Base-by-base conservation (phyloP, 2,888 invertebrate species). In the Cephonodes hylas region DNA sequence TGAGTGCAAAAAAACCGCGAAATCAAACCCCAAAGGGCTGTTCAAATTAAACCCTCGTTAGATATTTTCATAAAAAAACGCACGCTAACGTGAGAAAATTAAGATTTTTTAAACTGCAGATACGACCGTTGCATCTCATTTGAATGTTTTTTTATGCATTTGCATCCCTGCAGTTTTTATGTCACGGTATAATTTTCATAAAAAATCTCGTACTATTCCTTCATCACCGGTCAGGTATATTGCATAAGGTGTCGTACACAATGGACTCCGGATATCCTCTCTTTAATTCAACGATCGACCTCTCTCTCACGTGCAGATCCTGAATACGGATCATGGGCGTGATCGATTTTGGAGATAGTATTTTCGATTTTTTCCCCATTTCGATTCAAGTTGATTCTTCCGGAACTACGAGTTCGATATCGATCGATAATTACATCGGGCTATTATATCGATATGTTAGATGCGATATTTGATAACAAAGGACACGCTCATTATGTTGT, bases 1-100 rank as follows among this genome's bases (percentile, higher is more conserved):
- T 59, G 70, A 73, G 69, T 72, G 58, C 38, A 60, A 79, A 85
- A 89, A 90, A 86, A 80, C 70, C 76, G 68, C 68, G 76, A 82
- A 89, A 89, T 88, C 90, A 92, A 92, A 91, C 92, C 91, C 91
- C 91, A 90, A 88, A 92, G 91, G 81, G 88, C 83, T 86, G 91
- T 91, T 87, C 91, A 92, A 92, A 92, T 92, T 92, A 91, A 92
- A 92, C 80, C 86, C 79, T 88, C 90, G 87, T 92, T 92, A 91
- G 81, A 90, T 86, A 85, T 83, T 86, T 88, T 76, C 75, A 67
- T 69, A 79, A 84, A 88, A 87, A 82, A 81, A 78, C 60, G 64
- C 71, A 79, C 70, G 83, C 83, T 90, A 90, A 92, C 91, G 91
- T 91, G 91, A 90, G 92, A 92, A 91, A 88, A 92, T 92, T 91